Conservation (phyloP, 2,888 invertebrate species). For the Phlogophora meticulosa region DNA sequence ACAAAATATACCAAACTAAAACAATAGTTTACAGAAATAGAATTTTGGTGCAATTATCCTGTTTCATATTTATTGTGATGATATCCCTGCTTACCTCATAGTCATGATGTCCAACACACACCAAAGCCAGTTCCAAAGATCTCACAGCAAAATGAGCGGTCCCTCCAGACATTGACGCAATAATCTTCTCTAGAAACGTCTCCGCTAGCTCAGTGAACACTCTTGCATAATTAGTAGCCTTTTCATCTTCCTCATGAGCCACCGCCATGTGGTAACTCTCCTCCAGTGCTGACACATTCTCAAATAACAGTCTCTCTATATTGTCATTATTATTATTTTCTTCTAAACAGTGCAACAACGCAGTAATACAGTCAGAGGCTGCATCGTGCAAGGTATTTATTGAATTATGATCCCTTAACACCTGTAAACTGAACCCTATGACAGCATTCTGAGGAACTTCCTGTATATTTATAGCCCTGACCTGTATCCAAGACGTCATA, state of each 20-base stretch:
- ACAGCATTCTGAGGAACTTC: slow-evolving; percentile 94
- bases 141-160: slow-evolving; percentile 94
- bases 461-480: slow-evolving; percentile 95
- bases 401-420: slow-evolving; percentile 92
- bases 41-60: slow-evolving; percentile 1
- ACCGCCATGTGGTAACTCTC: slow-evolving; percentile 97
- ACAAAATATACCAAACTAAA: background rate
- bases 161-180: slow-evolving; percentile 92
- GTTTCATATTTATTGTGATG: background rate
- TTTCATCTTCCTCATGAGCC: slow-evolving; percentile 98
- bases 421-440: slow-evolving; percentile 93
- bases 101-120: slow-evolving; percentile 99
- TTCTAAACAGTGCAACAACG: slow-evolving; percentile 95
- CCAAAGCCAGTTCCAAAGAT: slow-evolving; percentile 96
- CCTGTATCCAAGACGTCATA: slow-evolving; percentile 97
- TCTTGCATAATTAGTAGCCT: slow-evolving; percentile 97
- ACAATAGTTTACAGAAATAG: background rate
- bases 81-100: slow-evolving; percentile 93
- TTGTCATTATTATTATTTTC: slow-evolving; percentile 93
- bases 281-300: slow-evolving; percentile 95
- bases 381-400: slow-evolving; percentile 95
- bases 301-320: slow-evolving; percentile 95
- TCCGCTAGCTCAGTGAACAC: slow-evolving; percentile 99
- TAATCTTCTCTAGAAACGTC: slow-evolving; percentile 96
- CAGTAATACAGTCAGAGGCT: slow-evolving; percentile 97